phyloP scores from a whole-genome alignment of 2,888 invertebrate species.

The Nomada flava region DNA sequence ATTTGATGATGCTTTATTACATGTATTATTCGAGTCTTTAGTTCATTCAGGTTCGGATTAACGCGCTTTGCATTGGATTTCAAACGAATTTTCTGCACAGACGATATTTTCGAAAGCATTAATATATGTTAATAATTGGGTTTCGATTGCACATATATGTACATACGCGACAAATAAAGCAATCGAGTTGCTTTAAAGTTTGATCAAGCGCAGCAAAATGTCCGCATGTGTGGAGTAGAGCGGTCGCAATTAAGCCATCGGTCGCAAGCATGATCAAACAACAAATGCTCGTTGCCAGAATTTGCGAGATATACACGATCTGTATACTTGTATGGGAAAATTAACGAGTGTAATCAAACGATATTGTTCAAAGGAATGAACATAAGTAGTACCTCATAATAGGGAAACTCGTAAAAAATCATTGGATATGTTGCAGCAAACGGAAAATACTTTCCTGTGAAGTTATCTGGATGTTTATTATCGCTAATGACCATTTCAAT shows the following conservation, averaged over 20 bases:
- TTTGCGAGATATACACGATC: conserved; percentile 72
- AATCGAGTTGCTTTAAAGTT: conserved; percentile 59
- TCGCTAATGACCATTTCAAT: conserved; percentile 52
- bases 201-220: conserved; percentile 72
- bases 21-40: conserved; percentile 49
- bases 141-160: conserved; percentile 1
- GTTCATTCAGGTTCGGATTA: conserved; percentile 17
- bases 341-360: conserved; percentile 2
- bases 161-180: conserved; percentile 48
- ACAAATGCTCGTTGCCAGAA: conserved; percentile 72
- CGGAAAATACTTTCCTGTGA: conserved; percentile 65
- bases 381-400: conserved; percentile 70
- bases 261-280: conserved; percentile 73
- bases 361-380: neutral
- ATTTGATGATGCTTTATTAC: conserved; percentile 65
- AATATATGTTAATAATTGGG: neutral
- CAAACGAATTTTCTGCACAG: conserved; percentile 20
- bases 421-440: conserved; percentile 74
- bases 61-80: conserved; percentile 19
- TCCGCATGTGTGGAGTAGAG: conserved; percentile 75
- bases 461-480: conserved; percentile 28
- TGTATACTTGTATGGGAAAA: conserved; percentile 38
- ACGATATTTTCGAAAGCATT: conserved; percentile 1
- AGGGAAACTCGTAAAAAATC: conserved; percentile 70
- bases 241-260: conserved; percentile 76